A percentile compares a stretch with the other conserved stretches of the same genome.
Conservation (phyloP, 2,113 vertebrate species). For the Passer domesticus region DNA sequence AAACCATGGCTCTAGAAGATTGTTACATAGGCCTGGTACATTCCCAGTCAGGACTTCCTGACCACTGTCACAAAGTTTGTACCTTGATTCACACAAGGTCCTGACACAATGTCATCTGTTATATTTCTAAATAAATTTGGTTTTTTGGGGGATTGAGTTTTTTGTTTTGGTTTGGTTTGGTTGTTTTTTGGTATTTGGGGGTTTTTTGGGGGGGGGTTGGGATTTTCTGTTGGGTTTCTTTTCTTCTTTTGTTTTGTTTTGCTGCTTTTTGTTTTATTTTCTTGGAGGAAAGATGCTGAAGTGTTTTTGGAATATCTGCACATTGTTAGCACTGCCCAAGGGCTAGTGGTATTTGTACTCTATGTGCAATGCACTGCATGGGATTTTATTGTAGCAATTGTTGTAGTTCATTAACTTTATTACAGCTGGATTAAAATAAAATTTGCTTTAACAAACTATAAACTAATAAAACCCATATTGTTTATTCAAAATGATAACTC, state of each 20-base stretch:
- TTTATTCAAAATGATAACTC: conserved; percentile 35
- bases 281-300: neutral
- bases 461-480: conserved; percentile 39
- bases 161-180: neutral
- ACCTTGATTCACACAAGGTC: neutral
- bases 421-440: conserved; percentile 59
- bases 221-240: neutral
- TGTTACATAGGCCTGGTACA: neutral
- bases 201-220: neutral
- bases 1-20: neutral
- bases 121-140: neutral
- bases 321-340: conserved; percentile 4
- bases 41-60: neutral
- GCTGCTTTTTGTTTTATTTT: neutral
- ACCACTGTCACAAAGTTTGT: neutral
- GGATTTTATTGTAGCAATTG: conserved; percentile 57
- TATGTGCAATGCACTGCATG: neutral
- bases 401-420: conserved; percentile 68
- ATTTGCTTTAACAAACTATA: conserved; percentile 56
- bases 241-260: neutral
- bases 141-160: too few species aligned
- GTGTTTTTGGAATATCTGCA: neutral
- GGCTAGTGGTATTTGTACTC: neutral
- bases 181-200: neutral
- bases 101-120: neutral